Percentiles rank a stretch among this genome's conserved stretches.
phyloP scores from a whole-genome alignment of 2,888 invertebrate species.

The Capitulum mitella region DNA sequence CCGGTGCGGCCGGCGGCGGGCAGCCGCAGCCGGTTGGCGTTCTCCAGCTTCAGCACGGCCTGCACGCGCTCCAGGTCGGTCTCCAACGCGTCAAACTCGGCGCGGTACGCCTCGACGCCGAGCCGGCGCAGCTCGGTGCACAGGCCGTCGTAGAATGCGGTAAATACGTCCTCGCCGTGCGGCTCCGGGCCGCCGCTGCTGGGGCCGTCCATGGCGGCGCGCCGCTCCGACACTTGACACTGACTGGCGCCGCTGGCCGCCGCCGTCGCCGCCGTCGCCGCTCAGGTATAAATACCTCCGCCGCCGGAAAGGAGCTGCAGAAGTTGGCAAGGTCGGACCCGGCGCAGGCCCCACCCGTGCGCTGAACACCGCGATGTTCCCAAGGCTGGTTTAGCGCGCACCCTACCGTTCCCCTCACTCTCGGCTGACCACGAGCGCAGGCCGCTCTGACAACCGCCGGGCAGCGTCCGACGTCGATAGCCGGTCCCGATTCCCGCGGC shows the following conservation, averaged over 20 bases:
- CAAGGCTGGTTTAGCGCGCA: no score
- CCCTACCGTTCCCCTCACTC: no score
- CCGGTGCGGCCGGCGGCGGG: background rate
- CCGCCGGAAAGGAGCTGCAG: background rate
- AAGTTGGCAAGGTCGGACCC: background rate
- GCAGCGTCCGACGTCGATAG: background rate
- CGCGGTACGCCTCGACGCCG: slow-evolving; percentile 7
- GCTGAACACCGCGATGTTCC: background rate
- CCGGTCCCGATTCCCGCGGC: background rate
- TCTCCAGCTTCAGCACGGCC: background rate
- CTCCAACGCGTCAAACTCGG: slow-evolving; percentile 21
- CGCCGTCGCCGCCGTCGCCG: background rate
- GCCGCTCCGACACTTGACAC: background rate
- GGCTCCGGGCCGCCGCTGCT: background rate
- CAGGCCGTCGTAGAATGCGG: slow-evolving; percentile 10
- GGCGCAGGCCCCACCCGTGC: background rate
- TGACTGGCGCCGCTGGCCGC: background rate
- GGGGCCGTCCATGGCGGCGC: slow-evolving; percentile 1
- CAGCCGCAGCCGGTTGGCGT: background rate
- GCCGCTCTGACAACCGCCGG: background rate
- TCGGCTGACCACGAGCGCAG: background rate
- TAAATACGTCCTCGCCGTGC: background rate
- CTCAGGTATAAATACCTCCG: background rate
- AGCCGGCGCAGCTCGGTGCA: background rate
- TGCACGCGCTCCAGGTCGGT: background rate